Conservation (phyloP, 35 echinoderm and acorn worm genomes). For the Patiria miniata region DNA sequence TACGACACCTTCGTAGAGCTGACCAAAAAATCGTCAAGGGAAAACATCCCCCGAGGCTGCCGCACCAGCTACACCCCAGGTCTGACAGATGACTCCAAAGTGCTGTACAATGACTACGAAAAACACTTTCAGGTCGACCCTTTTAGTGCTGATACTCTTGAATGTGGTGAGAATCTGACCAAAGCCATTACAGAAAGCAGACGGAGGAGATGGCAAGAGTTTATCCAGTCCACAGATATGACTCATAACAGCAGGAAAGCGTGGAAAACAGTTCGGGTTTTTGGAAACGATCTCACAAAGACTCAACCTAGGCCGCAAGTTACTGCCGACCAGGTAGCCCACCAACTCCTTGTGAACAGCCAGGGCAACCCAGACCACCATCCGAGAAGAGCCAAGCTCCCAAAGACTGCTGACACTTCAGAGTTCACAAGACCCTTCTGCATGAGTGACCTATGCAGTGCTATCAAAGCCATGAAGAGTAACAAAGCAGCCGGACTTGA, state of each 20-base stretch:
- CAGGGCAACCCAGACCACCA: constrained; percentile 31
- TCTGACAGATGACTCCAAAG: constrained; percentile 18
- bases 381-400: constrained; percentile 43
- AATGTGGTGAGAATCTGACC: constrained; percentile 50
- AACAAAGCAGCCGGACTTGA: constrained; percentile 36
- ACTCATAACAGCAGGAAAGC: constrained; percentile 33
- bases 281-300: not conserved
- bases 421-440: constrained; percentile 22
- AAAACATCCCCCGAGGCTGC: constrained; percentile 41
- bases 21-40: constrained; percentile 14
- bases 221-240: constrained; percentile 29
- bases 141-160: constrained; percentile 32
- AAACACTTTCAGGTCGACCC: constrained; percentile 35
- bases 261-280: constrained; percentile 36
- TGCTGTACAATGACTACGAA: constrained; percentile 35
- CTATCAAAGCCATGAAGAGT: constrained; percentile 41
- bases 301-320: constrained; percentile 31
- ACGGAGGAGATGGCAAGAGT: constrained; percentile 24
- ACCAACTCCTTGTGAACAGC: constrained; percentile 42
- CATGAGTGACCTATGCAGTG: constrained; percentile 2
- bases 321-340: constrained; percentile 42
- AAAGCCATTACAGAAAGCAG: constrained; percentile 32
- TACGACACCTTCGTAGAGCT: constrained; percentile 39
- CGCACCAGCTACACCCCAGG: constrained; percentile 36
- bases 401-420: not conserved